Evolutionary conservation across 2,113 vertebrate species (phyloP), one percentile per base, ranked within the genome.

Genomic region (Coryphaenoides rupestris): DNA sequence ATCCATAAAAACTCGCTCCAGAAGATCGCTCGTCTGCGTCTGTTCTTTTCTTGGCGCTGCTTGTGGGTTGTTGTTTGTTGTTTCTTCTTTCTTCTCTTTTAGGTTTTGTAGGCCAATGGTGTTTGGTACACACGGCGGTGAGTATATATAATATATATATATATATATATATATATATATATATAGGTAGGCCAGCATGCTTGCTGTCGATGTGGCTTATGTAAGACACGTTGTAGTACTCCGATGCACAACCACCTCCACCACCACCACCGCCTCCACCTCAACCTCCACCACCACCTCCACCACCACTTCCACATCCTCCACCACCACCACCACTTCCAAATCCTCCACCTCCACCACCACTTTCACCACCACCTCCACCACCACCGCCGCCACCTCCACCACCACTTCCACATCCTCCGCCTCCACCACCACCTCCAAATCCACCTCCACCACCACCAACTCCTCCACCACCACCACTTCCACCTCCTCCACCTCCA

Each of bases 131-230:
- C 33, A 40, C 33, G 33, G 33, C 7, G 33, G 33, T 40, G 33
- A 7, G 5, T 33, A 10, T 33, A 33, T 40, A 40, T 40, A 40
- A 19, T 46, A 60, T 49, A 15, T 9, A 68, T 65, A 59, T 52
- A 21, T 40, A 40, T 40, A 40, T 40, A 40, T 40, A 40, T 40
- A 21, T 46, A 60, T 49, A 15, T 9, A 68, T 65, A 59, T 52
- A 21, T n/a, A n/a, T n/a, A n/a, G n/a, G n/a, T n/a, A n/a, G n/a
- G n/a, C n/a, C n/a, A n/a, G n/a, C n/a, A n/a, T n/a, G n/a, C n/a
- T n/a, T n/a, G n/a, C n/a, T n/a, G n/a, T n/a, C n/a, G n/a, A n/a
- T 55, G 61, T 70, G 6, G 33, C 78, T 84, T 69, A 82, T 71
- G 65, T 71, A 79, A 80, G 49, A 50, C 47, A 17, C 5, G 21